phyloP scores from a whole-genome alignment of 2,797 vertebrate species.

The Enteromius argenteus region DNA sequence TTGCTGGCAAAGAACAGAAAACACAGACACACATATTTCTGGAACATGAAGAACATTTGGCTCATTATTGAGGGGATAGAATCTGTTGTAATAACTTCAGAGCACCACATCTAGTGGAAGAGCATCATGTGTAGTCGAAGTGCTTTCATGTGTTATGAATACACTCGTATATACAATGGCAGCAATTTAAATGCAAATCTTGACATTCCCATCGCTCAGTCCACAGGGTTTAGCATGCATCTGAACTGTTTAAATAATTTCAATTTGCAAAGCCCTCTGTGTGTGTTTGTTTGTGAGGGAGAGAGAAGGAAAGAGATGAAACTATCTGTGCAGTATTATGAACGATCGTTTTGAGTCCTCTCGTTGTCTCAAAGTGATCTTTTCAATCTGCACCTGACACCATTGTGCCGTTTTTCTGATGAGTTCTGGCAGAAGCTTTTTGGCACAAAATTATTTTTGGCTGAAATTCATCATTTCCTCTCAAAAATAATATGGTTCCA shows the following conservation, averaged over 20 bases:
- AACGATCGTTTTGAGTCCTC: constrained; percentile 34
- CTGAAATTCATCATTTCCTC: constrained; percentile 15
- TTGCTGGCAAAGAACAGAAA: constrained; percentile 27
- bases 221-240: constrained; percentile 62
- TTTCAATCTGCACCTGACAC: constrained; percentile 50
- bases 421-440: constrained; percentile 12
- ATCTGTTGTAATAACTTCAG: constrained; percentile 67
- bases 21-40: constrained; percentile 11
- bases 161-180: constrained; percentile 69
- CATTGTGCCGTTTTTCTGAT: constrained; percentile 3
- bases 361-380: constrained; percentile 33
- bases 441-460: background rate
- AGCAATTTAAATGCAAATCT: constrained; percentile 84
- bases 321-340: constrained; percentile 58
- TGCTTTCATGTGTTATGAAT: constrained; percentile 69
- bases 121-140: constrained; percentile 20
- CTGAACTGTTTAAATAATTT: constrained; percentile 68
- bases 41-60: constrained; percentile 62
- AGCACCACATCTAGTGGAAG: constrained; percentile 59
- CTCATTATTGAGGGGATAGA: constrained; percentile 59
- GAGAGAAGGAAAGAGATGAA: constrained; percentile 37
- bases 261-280: constrained; percentile 48
- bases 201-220: constrained; percentile 79
- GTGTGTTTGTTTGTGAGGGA: constrained; percentile 12
- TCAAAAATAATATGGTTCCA: background rate